Evolutionary conservation across 2,888 invertebrate genomes (phyloP).

Genomic region (Cinara cedri): DNA sequence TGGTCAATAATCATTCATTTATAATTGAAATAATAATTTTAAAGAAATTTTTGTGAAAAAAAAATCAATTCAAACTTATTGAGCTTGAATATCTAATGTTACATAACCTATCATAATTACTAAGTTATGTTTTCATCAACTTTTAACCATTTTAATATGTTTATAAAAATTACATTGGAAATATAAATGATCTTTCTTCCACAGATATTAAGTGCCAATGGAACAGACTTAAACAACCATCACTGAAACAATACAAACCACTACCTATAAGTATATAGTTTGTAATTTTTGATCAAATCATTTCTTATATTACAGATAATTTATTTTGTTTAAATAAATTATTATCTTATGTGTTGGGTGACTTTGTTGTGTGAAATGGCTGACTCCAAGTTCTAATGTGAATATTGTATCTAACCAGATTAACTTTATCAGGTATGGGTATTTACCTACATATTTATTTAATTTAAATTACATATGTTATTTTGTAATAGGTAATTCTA

Average conservation of each 20-base stretch:
- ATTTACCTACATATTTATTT: no score
- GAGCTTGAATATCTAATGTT: not conserved
- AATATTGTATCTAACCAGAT: no score
- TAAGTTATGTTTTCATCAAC: not conserved
- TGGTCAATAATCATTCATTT: not conserved
- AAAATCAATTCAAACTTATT: not conserved
- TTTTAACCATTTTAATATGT: not conserved
- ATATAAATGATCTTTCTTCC: not conserved
- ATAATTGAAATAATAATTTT: not conserved
- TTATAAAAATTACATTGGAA: not conserved
- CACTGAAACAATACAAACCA: not conserved
- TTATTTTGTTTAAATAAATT: not conserved
- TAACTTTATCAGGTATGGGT: no score
- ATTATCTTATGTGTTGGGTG: not conserved
- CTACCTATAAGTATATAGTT: conserved; percentile 1
- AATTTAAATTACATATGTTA: no score
- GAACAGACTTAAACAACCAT: not conserved
- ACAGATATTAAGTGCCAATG: not conserved
- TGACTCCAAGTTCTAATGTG: no score
- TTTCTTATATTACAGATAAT: not conserved
- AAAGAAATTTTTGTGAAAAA: not conserved
- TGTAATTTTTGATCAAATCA: not conserved
- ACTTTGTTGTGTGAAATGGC: not conserved
- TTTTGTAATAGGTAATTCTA: no score
- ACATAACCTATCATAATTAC: not conserved